Conservation (phyloP, 2,113 vertebrate genomes). For the Ochotona princeps region DNA sequence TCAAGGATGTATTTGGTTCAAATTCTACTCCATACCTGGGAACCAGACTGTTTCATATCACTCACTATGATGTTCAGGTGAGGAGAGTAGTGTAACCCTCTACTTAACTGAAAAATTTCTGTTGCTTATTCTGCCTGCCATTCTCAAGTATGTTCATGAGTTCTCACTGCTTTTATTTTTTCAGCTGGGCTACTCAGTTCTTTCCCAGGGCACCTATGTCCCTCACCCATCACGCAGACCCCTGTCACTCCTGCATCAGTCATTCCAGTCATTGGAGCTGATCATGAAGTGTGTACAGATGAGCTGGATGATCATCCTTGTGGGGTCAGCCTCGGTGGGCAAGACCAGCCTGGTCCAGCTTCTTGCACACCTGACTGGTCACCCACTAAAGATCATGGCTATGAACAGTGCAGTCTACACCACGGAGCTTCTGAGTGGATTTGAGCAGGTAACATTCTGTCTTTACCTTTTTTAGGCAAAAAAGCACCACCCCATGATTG, state of each 20-base stretch:
- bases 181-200: slow-evolving; percentile 95
- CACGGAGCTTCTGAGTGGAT: slow-evolving; percentile 96
- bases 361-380: slow-evolving; percentile 94
- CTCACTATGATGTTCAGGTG: slow-evolving; percentile 95
- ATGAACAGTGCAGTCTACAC: slow-evolving; percentile 99
- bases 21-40: slow-evolving; percentile 89
- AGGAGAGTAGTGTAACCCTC: slow-evolving; percentile 10
- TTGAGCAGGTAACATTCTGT: slow-evolving; percentile 92
- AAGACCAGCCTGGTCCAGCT: slow-evolving; percentile 96
- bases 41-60: slow-evolving; percentile 94
- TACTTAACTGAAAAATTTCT: neutral
- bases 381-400: slow-evolving; percentile 93
- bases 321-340: slow-evolving; percentile 94
- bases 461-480: neutral
- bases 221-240: slow-evolving; percentile 87
- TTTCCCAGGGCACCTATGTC: slow-evolving; percentile 90
- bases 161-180: slow-evolving; percentile 24
- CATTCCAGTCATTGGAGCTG: slow-evolving; percentile 92
- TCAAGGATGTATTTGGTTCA: slow-evolving; percentile 91
- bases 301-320: slow-evolving; percentile 97
- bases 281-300: slow-evolving; percentile 98
- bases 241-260: slow-evolving; percentile 93
- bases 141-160: neutral
- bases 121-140: too few relatives aligned
- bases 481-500: neutral